A percentile compares a stretch with the other conserved stretches of the same genome.
Evolutionary conservation across 2,113 vertebrate genomes (phyloP).

Genomic region (Callaeas wilsoni): DNA sequence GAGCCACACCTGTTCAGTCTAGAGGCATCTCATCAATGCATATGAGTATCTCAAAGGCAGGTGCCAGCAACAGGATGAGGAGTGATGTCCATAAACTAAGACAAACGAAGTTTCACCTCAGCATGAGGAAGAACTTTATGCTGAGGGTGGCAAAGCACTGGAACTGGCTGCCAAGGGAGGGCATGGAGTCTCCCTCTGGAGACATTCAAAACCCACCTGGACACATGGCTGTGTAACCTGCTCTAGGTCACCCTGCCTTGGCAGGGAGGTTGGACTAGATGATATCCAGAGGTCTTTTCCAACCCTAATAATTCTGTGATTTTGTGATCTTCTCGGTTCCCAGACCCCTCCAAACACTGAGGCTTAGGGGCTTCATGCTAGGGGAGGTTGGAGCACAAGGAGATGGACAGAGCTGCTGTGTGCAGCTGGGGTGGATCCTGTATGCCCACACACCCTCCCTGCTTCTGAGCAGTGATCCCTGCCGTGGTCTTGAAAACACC

Average conservation of each 20-base stretch:
- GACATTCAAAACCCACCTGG: not conserved
- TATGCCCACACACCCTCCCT: rapidly evolving
- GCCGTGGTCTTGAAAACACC: rapidly evolving
- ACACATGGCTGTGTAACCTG: not conserved
- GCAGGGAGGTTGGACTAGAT: not conserved
- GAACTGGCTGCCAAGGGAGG: rapidly evolving
- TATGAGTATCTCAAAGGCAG: not conserved
- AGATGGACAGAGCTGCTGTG: rapidly evolving
- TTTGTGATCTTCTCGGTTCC: not conserved
- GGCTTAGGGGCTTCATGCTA: not conserved
- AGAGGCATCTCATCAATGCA: not conserved
- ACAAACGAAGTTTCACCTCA: not conserved
- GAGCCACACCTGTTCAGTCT: not conserved
- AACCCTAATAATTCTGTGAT: not conserved
- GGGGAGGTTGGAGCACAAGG: not conserved
- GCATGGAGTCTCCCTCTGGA: not conserved
- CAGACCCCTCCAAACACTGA: not conserved
- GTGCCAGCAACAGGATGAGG: not conserved
- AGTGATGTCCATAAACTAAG: not conserved
- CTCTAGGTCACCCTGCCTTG: not conserved
- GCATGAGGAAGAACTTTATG: not conserved
- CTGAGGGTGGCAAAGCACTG: not conserved
- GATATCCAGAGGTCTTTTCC: not conserved
- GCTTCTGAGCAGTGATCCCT: not conserved
- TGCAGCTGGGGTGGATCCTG: not conserved